Conservation (phyloP, 2,113 vertebrate genomes). For the Pristiophorus japonicus region DNA sequence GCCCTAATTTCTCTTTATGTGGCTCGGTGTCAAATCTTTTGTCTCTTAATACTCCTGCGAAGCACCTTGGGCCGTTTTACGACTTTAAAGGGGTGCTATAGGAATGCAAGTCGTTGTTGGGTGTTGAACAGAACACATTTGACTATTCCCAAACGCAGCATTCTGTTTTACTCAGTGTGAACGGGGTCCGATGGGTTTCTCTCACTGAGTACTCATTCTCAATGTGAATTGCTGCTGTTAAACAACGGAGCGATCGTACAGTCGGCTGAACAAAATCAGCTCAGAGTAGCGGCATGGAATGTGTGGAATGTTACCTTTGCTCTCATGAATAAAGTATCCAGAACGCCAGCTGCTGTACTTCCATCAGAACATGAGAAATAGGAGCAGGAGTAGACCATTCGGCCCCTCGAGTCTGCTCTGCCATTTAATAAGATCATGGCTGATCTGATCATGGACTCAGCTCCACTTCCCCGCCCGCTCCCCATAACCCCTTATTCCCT, state of each 20-base stretch:
- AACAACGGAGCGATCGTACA: not conserved
- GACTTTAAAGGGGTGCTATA: not conserved
- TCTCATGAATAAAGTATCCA: not conserved
- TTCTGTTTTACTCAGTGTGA: not conserved
- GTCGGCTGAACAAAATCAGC: not conserved
- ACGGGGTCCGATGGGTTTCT: not conserved
- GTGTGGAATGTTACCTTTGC: not conserved
- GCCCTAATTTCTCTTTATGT: no score
- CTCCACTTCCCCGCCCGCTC: no score
- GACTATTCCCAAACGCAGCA: not conserved
- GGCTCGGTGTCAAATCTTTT: no score
- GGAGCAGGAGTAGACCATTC: no score
- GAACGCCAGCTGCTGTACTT: not conserved
- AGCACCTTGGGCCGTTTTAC: not conserved
- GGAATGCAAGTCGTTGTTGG: not conserved
- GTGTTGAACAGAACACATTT: not conserved
- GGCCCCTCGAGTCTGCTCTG: no score
- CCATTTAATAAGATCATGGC: no score
- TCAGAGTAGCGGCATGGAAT: not conserved
- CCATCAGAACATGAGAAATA: no score
- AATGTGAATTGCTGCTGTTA: not conserved
- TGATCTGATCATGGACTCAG: no score
- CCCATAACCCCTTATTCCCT: no score
- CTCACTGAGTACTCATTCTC: not conserved
- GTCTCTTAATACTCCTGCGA: not conserved